These are phyloP conservation scores for Tetropium fuscum DNA, from an alignment of 2,888 invertebrate species.

Conservation along the genomic window DNA sequence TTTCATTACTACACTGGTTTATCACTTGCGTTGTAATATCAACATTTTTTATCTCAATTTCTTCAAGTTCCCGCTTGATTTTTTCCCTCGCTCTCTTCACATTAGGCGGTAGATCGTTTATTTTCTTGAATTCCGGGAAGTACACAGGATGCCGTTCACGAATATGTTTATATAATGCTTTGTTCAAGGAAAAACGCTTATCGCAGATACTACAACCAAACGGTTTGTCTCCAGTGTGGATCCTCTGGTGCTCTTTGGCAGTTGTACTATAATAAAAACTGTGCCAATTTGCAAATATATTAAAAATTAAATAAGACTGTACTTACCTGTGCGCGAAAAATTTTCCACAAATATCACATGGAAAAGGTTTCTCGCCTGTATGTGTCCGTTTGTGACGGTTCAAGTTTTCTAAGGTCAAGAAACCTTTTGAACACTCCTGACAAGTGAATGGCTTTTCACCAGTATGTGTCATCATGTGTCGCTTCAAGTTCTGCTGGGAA, in stretches of 20 bases:
- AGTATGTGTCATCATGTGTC: conserved; percentile 59
- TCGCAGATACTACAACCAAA: conserved; percentile 56
- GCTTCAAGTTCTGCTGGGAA: conserved; percentile 55
- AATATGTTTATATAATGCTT: conserved; percentile 58
- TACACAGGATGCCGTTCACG: conserved; percentile 55
- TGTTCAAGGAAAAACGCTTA: conserved; percentile 55
- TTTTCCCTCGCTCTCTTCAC: conserved; percentile 44
- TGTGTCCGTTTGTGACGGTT: conserved; percentile 59
- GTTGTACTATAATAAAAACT: conserved; percentile 52
- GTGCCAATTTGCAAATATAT: not conserved
- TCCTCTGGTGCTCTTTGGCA: conserved; percentile 57
- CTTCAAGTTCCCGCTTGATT: conserved; percentile 28
- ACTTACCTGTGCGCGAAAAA: conserved; percentile 57
- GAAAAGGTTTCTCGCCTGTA: conserved; percentile 60
- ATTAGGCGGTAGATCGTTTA: conserved; percentile 46
- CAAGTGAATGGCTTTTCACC: conserved; percentile 59
- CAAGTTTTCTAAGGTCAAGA: conserved; percentile 57
- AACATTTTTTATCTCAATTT: conserved; percentile 12
- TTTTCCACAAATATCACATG: conserved; percentile 56
- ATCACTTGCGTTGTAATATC: not conserved
- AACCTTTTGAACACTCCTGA: conserved; percentile 53
- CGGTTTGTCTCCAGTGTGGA: conserved; percentile 60
- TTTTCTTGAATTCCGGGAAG: conserved; percentile 52
- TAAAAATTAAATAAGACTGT: not conserved
- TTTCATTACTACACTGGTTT: not conserved